A percentile compares a stretch with the other conserved stretches of the same genome.
Evolutionary conservation across 2,113 vertebrate genomes (phyloP).

Genomic region (Opisthocomus hoazin): DNA sequence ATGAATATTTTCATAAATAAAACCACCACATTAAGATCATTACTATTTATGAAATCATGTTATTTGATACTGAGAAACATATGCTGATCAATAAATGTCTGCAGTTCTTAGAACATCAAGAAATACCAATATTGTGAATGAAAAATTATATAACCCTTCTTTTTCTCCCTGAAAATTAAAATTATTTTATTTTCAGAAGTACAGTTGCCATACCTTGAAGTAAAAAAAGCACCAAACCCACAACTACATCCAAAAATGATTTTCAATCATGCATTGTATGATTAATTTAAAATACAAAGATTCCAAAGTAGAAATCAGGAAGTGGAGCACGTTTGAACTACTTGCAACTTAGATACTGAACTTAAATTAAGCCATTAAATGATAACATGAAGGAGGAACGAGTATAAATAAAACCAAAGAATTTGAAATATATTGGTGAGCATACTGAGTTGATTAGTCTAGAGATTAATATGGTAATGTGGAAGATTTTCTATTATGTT

Average conservation of each 20-base stretch:
- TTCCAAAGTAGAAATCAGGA: background rate
- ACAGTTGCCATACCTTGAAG: background rate
- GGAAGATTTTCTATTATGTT: background rate
- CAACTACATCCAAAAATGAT: background rate
- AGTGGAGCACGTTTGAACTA: background rate
- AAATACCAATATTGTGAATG: background rate
- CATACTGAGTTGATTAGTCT: background rate
- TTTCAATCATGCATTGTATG: background rate
- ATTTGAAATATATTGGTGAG: background rate
- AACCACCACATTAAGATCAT: background rate
- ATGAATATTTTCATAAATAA: constrained; percentile 52
- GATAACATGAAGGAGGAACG: background rate
- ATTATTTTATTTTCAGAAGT: background rate
- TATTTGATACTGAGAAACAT: constrained; percentile 4
- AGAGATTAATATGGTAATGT: background rate
- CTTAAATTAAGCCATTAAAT: background rate
- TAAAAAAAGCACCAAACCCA: background rate
- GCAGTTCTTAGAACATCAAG: background rate
- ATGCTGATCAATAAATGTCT: constrained; percentile 16
- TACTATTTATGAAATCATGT: constrained; percentile 29
- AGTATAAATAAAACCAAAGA: background rate
- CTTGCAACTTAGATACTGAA: background rate
- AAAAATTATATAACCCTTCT: background rate
- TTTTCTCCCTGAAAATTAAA: background rate
- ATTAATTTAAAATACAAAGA: background rate